A percentile compares a stretch with the other conserved stretches of the same genome.
phyloP scores from a whole-genome alignment of 2,797 vertebrate genomes.

The Gambusia yucatana region DNA sequence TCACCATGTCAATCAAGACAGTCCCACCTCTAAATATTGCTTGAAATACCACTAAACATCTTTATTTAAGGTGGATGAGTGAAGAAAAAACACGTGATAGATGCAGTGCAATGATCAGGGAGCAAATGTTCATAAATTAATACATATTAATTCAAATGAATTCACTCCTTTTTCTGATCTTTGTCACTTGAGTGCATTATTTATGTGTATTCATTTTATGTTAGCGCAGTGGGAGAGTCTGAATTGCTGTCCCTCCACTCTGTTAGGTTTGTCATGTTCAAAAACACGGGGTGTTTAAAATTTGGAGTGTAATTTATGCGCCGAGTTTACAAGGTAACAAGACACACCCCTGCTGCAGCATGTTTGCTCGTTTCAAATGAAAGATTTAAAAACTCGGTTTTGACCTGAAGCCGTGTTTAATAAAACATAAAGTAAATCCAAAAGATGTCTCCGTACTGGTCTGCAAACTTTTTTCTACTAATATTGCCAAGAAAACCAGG shows the following conservation, averaged over 20 bases:
- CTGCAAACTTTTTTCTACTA: not conserved
- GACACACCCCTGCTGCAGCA: not conserved
- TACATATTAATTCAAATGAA: too few relatives aligned
- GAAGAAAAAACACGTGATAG: not conserved
- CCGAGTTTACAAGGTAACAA: not conserved
- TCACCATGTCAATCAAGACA: not conserved
- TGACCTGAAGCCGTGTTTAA: constrained; percentile 1
- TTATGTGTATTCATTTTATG: not conserved
- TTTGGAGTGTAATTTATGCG: not conserved
- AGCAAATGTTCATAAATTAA: not conserved
- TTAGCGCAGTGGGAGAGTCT: not conserved
- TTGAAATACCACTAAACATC: not conserved
- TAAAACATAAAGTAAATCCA: constrained; percentile 2
- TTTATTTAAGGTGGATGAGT: not conserved
- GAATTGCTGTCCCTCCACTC: not conserved
- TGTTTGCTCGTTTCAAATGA: not conserved
- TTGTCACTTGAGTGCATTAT: not conserved
- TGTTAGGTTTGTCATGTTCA: not conserved
- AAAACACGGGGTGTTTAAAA: not conserved
- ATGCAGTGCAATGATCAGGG: not conserved
- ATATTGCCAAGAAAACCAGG: not conserved
- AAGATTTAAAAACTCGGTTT: not conserved
- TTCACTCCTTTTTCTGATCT: not conserved
- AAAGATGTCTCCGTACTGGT: not conserved
- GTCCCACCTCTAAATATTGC: not conserved